phyloP scores from a whole-genome alignment of 2,888 invertebrate species.

The Sialis fuliginosa region DNA sequence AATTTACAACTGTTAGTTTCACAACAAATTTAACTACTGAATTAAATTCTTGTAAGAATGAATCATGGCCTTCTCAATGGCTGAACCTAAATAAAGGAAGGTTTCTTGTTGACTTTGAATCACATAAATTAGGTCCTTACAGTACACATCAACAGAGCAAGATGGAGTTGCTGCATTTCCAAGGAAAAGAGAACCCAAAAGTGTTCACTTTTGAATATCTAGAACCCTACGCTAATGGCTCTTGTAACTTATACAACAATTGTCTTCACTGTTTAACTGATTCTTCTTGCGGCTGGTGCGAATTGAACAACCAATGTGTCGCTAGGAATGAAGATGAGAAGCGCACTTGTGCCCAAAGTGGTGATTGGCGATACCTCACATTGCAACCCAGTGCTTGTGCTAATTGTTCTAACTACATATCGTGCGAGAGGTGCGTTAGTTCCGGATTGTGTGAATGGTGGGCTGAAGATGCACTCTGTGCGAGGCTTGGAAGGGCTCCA shows the following conservation, averaged over 20 bases:
- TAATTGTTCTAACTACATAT: slow-evolving; percentile 77
- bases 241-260: slow-evolving; percentile 60
- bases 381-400: slow-evolving; percentile 69
- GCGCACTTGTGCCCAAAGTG: slow-evolving; percentile 32
- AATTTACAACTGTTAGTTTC: slow-evolving; percentile 24
- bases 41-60: slow-evolving; percentile 48
- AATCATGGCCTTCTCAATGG: slow-evolving; percentile 36
- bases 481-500: slow-evolving; percentile 53
- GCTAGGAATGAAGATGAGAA: slow-evolving; percentile 49
- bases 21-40: slow-evolving; percentile 48
- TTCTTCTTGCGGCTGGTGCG: slow-evolving; percentile 86
- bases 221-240: slow-evolving; percentile 70
- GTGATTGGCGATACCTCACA: slow-evolving; percentile 64
- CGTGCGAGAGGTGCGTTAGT: slow-evolving; percentile 66
- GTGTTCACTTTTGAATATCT: slow-evolving; percentile 78
- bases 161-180: slow-evolving; percentile 66
- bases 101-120: slow-evolving; percentile 27
- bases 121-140: slow-evolving; percentile 32
- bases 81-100: slow-evolving; percentile 24
- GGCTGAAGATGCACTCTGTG: slow-evolving; percentile 73
- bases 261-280: slow-evolving; percentile 79
- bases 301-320: slow-evolving; percentile 52
- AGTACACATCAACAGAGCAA: slow-evolving; percentile 54
- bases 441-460: slow-evolving; percentile 84
- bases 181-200: slow-evolving; percentile 55